Evolutionary conservation across 2,797 vertebrate species (phyloP).

Genomic region (Coracias cyanogaster): DNA sequence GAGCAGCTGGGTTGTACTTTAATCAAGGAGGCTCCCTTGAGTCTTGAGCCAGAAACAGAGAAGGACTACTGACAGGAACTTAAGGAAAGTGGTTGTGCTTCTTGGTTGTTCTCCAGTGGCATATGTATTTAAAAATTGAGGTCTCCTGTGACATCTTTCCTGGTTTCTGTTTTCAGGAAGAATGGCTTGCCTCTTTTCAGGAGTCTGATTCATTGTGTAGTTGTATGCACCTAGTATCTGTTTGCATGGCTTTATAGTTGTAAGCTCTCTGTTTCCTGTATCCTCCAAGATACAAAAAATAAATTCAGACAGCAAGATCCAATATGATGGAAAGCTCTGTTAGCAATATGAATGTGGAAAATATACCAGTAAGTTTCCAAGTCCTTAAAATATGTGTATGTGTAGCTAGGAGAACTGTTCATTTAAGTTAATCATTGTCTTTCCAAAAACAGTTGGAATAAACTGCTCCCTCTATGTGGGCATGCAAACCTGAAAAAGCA

Average conservation of each 20-base stretch:
- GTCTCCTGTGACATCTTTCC: not conserved
- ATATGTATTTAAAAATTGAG: not conserved
- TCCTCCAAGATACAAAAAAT: not conserved
- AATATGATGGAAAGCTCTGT: not conserved
- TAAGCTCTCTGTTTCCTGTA: not conserved
- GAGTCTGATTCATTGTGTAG: not conserved
- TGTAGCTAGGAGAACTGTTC: not conserved
- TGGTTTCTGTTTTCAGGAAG: not conserved
- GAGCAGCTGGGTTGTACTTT: rapidly evolving
- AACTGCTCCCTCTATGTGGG: not conserved
- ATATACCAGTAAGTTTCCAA: not conserved
- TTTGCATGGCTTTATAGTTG: not conserved
- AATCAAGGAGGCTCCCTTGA: rapidly evolving
- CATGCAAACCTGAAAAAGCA: not conserved
- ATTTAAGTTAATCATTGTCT: rapidly evolving
- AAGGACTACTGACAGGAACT: not conserved
- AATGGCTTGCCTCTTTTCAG: not conserved
- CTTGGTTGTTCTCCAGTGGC: not conserved
- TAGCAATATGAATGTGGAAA: not conserved
- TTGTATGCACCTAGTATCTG: not conserved
- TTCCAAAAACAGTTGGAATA: not conserved
- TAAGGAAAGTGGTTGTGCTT: not conserved
- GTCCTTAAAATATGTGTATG: not conserved
- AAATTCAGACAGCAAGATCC: not conserved
- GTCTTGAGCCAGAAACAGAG: not conserved